Conservation (phyloP, 2,113 vertebrate genomes). For the Amphilophus citrinellus region DNA sequence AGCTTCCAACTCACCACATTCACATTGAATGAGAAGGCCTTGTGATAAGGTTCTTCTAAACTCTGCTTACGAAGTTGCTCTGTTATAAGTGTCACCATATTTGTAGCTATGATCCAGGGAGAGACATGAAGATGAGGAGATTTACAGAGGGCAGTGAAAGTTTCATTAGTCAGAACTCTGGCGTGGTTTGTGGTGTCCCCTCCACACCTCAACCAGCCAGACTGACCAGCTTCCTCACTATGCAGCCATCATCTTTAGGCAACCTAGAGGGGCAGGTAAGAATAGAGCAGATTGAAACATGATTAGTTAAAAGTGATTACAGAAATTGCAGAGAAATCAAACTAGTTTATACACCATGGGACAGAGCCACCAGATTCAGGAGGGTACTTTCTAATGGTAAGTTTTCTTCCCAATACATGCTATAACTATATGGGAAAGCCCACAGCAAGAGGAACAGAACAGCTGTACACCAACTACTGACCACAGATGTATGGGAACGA, state of each 20-base stretch:
- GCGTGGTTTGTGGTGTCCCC: constrained; percentile 72
- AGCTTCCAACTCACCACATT: constrained; percentile 82
- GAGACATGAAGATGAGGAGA: constrained; percentile 24
- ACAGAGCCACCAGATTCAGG: not conserved
- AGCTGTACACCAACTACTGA: not conserved
- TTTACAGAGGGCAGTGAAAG: constrained; percentile 26
- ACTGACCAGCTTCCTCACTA: constrained; percentile 58
- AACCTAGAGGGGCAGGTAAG: constrained; percentile 51
- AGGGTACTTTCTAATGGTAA: not conserved
- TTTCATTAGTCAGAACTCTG: constrained; percentile 57
- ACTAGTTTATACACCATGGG: not conserved
- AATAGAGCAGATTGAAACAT: not conserved
- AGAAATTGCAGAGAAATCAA: not conserved
- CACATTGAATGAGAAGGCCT: constrained; percentile 85
- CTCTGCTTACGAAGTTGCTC: constrained; percentile 90
- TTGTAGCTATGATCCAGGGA: constrained; percentile 49
- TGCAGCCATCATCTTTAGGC: constrained; percentile 47
- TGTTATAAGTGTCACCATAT: constrained; percentile 90
- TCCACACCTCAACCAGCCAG: constrained; percentile 74
- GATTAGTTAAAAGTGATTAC: not conserved
- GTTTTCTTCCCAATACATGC: not conserved
- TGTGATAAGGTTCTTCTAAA: constrained; percentile 87
- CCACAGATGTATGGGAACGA: constrained; percentile 1
- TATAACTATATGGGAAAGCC: not conserved
- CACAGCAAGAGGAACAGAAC: not conserved